Base-by-base conservation (phyloP, 2,888 invertebrate species). In the Eurytoma adleriae region DNA sequence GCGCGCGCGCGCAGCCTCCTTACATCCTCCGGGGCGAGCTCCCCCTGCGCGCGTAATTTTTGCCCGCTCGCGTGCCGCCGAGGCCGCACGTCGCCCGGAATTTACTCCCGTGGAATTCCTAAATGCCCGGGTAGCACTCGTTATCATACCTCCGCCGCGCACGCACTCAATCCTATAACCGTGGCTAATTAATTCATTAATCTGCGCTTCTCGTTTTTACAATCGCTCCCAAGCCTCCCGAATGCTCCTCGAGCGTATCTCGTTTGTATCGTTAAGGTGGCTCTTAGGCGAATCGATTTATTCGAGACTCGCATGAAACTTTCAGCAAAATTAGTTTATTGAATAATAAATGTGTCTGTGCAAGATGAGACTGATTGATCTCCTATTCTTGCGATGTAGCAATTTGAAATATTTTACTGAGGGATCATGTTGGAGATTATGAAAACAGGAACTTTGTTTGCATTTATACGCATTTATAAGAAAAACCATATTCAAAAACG, bases 1-100 rank as follows among this genome's bases (percentile, higher is more conserved):
- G n/a, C n/a, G n/a, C n/a, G n/a, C n/a, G n/a, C 56, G 30, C 66
- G 40, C 12, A 20, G 30, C 18, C 14, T 61, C 30, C 40, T 18
- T 62, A n/a, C n/a, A 24, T 62, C 20, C 70, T 1, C 1, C 12
- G 18, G 13, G 24, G 14, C 14, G 14, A 30, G 1, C 48, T 50
- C 16, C 20, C 24, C 27, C 48, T 14, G 13, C 61, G 30, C 18
- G 50, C 71, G 30, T 20, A 70, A 70, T 70, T 70, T 70, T 70
- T 70, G 40, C 59, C 56, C 27, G 56, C 20, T 70, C 57, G 70
- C 57, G 70, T 70, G 70, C 14, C 14, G 12, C 2, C 54, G 27
- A 7, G 10, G 7, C 30, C 30, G 12, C 52, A 52, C 68, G 68
- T 69, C 67, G 20, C 12, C 30, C 16, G 18, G n/a, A 54, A 62